Conservation (phyloP, 2,888 invertebrate species). For the Drosophila mercatorum region DNA sequence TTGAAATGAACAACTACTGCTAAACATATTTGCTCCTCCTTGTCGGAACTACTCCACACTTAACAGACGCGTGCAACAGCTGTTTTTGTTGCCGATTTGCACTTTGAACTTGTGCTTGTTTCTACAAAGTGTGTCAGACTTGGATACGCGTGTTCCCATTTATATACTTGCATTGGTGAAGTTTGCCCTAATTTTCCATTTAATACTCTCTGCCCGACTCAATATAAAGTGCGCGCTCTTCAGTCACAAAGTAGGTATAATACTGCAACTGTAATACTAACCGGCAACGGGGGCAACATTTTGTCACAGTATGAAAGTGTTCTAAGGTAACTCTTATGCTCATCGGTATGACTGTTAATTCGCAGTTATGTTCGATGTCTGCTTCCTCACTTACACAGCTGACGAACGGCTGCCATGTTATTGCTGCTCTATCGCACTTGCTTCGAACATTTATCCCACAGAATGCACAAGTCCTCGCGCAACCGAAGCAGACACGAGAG, state of each 20-base stretch:
- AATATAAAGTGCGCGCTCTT: slow-evolving; percentile 42
- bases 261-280: slow-evolving; percentile 17
- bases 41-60: slow-evolving; percentile 24
- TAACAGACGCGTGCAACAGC: slow-evolving; percentile 42
- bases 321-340: slow-evolving; percentile 2
- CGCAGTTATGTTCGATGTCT: slow-evolving; percentile 24
- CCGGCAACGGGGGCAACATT: slow-evolving; percentile 42
- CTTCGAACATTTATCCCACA: slow-evolving; percentile 9
- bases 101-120: slow-evolving; percentile 70
- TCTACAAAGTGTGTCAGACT: slow-evolving; percentile 47
- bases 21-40: slow-evolving; percentile 26
- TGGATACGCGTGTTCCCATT: slow-evolving; percentile 55
- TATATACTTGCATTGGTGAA: slow-evolving; percentile 24
- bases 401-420: not conserved
- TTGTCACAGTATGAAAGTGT: not conserved
- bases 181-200: slow-evolving; percentile 32
- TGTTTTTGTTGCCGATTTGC: slow-evolving; percentile 44
- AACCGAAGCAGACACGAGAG: slow-evolving; percentile 19
- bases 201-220: slow-evolving; percentile 36
- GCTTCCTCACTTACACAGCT: slow-evolving; percentile 10
- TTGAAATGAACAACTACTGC: not conserved
- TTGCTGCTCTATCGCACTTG: slow-evolving; percentile 10
- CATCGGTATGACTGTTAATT: slow-evolving; percentile 27
- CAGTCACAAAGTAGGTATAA: slow-evolving; percentile 22
- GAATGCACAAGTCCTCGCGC: slow-evolving; percentile 13